Percentiles rank a stretch among this genome's conserved stretches.
Conservation (phyloP, 2,888 invertebrate species). For the Holacanthella duospinosa region DNA sequence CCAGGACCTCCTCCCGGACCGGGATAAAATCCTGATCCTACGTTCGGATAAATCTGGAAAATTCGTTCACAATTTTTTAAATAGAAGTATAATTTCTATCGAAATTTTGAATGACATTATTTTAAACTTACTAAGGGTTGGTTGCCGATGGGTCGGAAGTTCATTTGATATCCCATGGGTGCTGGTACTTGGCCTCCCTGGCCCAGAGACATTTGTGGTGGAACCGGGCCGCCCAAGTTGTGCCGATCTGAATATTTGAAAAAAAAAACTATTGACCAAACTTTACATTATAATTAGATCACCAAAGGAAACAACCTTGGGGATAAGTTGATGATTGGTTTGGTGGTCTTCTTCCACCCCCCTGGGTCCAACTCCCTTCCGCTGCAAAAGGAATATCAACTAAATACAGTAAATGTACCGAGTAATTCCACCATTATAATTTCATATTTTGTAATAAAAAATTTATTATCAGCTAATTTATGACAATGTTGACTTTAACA, state of each 20-base stretch:
- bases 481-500: background rate
- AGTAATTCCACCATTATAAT: background rate
- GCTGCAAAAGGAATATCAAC: constrained; percentile 18
- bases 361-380: constrained; percentile 38
- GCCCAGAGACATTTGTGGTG: constrained; percentile 38
- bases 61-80: too few relatives aligned
- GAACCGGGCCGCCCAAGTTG: constrained; percentile 36
- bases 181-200: constrained; percentile 35
- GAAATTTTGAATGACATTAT: too few relatives aligned
- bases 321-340: constrained; percentile 51
- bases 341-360: constrained; percentile 38
- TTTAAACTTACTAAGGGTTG: background rate
- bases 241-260: constrained; percentile 20
- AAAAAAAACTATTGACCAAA: background rate
- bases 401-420: background rate
- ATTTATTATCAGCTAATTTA: too few relatives aligned
- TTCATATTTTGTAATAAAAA: too few relatives aligned
- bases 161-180: constrained; percentile 33
- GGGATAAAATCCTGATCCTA: constrained; percentile 32
- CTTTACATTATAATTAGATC: background rate
- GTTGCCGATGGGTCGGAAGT: constrained; percentile 27
- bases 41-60: too few relatives aligned
- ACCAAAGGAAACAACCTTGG: constrained; percentile 41
- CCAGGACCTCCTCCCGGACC: constrained; percentile 19
- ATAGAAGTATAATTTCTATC: too few relatives aligned